A percentile compares a stretch with the other conserved stretches of the same genome.
Conservation (phyloP, 2,888 invertebrate genomes). For the Notodonta dromedarius region DNA sequence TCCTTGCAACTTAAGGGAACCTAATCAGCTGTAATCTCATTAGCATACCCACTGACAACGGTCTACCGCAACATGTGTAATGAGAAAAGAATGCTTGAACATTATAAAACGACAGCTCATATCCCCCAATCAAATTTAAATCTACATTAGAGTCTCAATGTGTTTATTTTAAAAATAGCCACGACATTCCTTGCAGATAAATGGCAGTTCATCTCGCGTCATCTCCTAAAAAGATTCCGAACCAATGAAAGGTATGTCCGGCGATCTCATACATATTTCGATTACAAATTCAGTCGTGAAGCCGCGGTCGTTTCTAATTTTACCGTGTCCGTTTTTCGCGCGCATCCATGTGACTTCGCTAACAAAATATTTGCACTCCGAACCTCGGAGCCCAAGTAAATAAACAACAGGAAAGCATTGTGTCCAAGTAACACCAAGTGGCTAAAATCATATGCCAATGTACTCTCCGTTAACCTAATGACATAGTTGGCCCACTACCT, state of each 20-base stretch:
- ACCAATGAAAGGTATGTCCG: background rate
- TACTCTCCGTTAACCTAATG: constrained; percentile 75
- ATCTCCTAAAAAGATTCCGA: background rate
- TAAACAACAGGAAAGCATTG: constrained; percentile 16
- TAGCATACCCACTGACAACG: constrained; percentile 43
- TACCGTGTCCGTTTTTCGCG: background rate
- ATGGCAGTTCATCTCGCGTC: background rate
- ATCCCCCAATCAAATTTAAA: background rate
- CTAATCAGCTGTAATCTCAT: constrained; percentile 72
- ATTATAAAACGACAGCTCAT: background rate
- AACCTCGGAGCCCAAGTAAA: constrained; percentile 6
- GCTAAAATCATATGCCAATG: constrained; percentile 66
- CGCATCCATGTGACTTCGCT: background rate
- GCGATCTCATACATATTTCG: background rate
- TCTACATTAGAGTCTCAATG: background rate
- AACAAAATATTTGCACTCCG: background rate
- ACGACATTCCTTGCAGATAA: background rate
- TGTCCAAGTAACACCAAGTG: constrained; percentile 28
- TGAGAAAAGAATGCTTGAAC: constrained; percentile 14
- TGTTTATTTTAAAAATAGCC: too few species aligned
- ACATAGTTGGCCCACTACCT: constrained; percentile 75
- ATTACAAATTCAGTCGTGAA: constrained; percentile 1
- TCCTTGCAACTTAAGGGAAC: constrained; percentile 56
- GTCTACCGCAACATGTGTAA: constrained; percentile 30
- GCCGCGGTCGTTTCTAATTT: background rate